These are phyloP conservation scores for Bombylius major DNA, from an alignment of 2,888 invertebrate species.

Conservation along the genomic window DNA sequence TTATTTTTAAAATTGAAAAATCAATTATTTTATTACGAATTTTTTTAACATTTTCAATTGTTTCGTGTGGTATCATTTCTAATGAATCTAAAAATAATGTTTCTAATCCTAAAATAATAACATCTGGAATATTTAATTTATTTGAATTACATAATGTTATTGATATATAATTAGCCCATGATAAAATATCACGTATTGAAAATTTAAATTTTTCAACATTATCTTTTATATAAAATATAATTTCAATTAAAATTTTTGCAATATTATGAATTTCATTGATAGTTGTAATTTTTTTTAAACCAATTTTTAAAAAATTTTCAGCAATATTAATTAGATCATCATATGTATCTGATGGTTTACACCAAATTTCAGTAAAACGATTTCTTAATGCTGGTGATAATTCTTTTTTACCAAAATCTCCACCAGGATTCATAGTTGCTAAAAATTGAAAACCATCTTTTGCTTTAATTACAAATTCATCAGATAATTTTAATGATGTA, in stretches of 20 bases:
- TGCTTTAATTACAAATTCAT: conserved; percentile 48
- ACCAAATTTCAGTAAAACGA: conserved; percentile 98
- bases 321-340: conserved; percentile 70
- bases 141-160: conserved; percentile 15
- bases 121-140: conserved; percentile 38
- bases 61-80: conserved; percentile 65
- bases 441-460: conserved; percentile 77
- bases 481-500: conserved; percentile 18
- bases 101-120: conserved; percentile 81
- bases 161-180: conserved; percentile 72
- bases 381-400: conserved; percentile 93
- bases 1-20: conserved; percentile 45
- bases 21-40: conserved; percentile 42
- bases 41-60: conserved; percentile 38
- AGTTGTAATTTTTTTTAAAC: conserved; percentile 42
- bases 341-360: conserved; percentile 58
- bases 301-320: conserved; percentile 56
- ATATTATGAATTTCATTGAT: conserved; percentile 45
- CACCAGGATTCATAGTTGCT: conserved; percentile 99
- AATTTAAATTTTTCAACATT: conserved; percentile 67
- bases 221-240: conserved; percentile 64
- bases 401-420: conserved; percentile 99
- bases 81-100: conserved; percentile 85
- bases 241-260: conserved; percentile 62
- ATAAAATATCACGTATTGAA: conserved; percentile 82